Base-by-base conservation (phyloP, 2,113 vertebrate species). In the Ctenodactylus gundi region DNA sequence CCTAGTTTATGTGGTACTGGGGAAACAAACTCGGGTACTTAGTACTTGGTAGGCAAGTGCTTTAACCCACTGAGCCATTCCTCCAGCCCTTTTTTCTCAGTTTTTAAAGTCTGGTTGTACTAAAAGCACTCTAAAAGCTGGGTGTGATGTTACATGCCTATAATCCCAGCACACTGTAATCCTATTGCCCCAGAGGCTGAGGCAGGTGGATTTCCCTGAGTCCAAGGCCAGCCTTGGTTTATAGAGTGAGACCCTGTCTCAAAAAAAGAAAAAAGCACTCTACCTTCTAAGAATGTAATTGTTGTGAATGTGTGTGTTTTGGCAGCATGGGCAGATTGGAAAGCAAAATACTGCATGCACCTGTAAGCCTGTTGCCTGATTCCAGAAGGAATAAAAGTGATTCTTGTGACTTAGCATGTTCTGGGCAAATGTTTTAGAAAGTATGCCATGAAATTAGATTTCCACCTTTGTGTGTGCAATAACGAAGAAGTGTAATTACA, bases 231-330 rank as follows among this genome's bases (percentile, higher is more conserved):
- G n/a, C n/a, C n/a, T n/a, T n/a, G n/a, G n/a, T n/a, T n/a, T n/a
- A n/a, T n/a, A n/a, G n/a, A n/a, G n/a, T n/a, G n/a, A n/a, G n/a
- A n/a, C n/a, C n/a, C n/a, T n/a, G n/a, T n/a, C n/a, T n/a, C n/a
- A n/a, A n/a, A n/a, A n/a, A n/a, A n/a, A n/a, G n/a, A n/a, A n/a
- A 88, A 44, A 72, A 51, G n/a, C 17, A 92, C 7, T 90, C 44
- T 90, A 21, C 80, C 91, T 25, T 96, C 65, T 67, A 95, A 39
- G 86, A 53, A 76, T 64, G 85, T 36, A 13, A 41, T 82, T 95
- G 95, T 84, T 65, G 76, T 92, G 78, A 78, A 55, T 85, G 91
- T 97, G 51, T 49, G 7, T 82, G 51, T 94, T 97, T 90, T 97
- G 53, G 90, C 67, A 96, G 53, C 27, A 76, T 96, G 36, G 77